Conservation (phyloP, 2,113 vertebrate species). For the Antigone vipio region DNA sequence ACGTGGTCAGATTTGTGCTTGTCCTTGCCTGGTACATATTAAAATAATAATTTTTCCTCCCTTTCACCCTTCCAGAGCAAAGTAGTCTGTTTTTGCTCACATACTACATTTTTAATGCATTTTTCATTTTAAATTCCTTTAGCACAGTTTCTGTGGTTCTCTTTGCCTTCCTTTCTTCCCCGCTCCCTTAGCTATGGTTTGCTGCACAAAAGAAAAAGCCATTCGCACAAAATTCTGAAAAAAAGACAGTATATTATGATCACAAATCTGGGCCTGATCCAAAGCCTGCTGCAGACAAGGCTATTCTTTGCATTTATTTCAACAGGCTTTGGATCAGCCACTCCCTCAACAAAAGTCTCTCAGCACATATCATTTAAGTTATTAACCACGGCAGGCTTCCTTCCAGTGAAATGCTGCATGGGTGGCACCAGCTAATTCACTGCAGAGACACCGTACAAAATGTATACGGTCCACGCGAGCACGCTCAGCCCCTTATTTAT, state of each 20-base stretch:
- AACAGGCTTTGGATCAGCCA: neutral
- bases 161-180: neutral
- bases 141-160: conserved; percentile 22
- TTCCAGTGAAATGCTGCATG: neutral
- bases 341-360: neutral
- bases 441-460: neutral
- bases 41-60: conserved; percentile 51
- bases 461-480: neutral
- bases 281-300: conserved; percentile 4
- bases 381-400: neutral
- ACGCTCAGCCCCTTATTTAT: neutral
- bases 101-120: conserved; percentile 63
- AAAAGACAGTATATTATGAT: neutral
- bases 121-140: conserved; percentile 64
- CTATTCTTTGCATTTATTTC: neutral
- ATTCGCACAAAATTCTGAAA: neutral
- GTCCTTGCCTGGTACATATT: conserved; percentile 50
- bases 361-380: neutral
- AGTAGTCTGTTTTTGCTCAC: conserved; percentile 32
- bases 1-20: conserved; percentile 27
- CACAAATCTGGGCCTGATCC: neutral
- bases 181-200: neutral
- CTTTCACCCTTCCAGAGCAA: conserved; percentile 26
- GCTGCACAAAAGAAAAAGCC: neutral
- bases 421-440: neutral